Evolutionary conservation across 2,888 invertebrate genomes (phyloP), one percentile per base, ranked within the genome.

Genomic region (Cepaea hortensis): DNA sequence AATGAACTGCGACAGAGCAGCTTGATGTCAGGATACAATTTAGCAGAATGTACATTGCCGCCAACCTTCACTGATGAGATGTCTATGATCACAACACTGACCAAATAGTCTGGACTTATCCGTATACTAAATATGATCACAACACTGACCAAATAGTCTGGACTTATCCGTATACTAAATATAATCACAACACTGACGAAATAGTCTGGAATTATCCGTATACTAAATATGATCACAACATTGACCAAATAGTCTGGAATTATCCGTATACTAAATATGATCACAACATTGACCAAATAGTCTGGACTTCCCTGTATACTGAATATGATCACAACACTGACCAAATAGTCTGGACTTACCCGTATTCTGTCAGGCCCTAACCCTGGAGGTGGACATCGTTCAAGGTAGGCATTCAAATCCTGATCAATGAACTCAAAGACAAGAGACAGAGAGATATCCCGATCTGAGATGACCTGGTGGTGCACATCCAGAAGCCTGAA

Each of bases 371-470:
- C 95, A 0, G 96, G 95, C 15, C 96, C 95, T 0, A 97, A 96
- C 15, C 96, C 96, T 11, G 96, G 96, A 15, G 95, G 94, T 0
- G 96, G 96, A 81, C 96, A 96, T 87, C 96, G 96, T 91, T 97
- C 96, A 88, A 99, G 96, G 94, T 97, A 98, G 6, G 97, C 96
- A 85, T 97, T 96, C 89, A 99, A 95, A 92, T 96, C 96, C 93
- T 95, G 96, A 91, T 99, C 98, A 82, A 99, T 97, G 94, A 98
- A 98, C 94, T 99, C 99, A 94, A 99, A 99, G 0, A 99, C 98
- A 88, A 99, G 95, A 95, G 97, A 97, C 91, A 99, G 91, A 76
- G 92, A 92, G 84, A 92, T 94, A 89, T 91, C 94, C 46, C 89
- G 91, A 76, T 90, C 97, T 96, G 61, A 96, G 94, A 96, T 95